Conservation (phyloP, 2,113 vertebrate genomes). For the Neodon shergylaensis region DNA sequence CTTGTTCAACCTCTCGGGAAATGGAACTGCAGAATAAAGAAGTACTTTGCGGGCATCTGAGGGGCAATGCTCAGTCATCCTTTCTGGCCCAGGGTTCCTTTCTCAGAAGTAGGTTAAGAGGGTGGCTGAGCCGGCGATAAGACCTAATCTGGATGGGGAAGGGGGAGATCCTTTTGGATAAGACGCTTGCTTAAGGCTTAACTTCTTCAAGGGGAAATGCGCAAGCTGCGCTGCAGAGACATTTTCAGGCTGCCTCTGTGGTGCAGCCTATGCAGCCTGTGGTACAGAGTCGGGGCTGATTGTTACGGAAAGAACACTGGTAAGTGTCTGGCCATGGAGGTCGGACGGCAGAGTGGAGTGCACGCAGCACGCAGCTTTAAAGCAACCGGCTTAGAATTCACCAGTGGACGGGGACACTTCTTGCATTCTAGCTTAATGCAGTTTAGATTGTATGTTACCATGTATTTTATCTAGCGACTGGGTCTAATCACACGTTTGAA, state of each 20-base stretch:
- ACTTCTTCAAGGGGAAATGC: conserved; percentile 26
- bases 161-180: not conserved
- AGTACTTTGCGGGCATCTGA: not conserved
- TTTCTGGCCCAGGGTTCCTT: not conserved
- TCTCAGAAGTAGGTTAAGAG: not conserved
- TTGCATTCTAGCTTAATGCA: conserved; percentile 6
- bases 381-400: conserved; percentile 44
- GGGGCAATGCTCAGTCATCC: not conserved
- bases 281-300: not conserved
- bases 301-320: not conserved
- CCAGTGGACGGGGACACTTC: not conserved
- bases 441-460: conserved; percentile 43
- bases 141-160: not conserved
- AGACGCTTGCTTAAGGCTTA: not conserved
- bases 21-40: conserved; percentile 42
- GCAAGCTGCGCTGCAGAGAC: not conserved
- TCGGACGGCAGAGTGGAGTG: not conserved
- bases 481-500: conserved; percentile 60
- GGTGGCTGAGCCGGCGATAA: conserved; percentile 27
- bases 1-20: not conserved
- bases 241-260: not conserved
- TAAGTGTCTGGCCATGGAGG: conserved; percentile 5
- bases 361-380: not conserved
- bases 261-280: not conserved
- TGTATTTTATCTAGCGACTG: conserved; percentile 20